Evolutionary conservation across 2,888 invertebrate species (phyloP).

Genomic region (Neria commutata): DNA sequence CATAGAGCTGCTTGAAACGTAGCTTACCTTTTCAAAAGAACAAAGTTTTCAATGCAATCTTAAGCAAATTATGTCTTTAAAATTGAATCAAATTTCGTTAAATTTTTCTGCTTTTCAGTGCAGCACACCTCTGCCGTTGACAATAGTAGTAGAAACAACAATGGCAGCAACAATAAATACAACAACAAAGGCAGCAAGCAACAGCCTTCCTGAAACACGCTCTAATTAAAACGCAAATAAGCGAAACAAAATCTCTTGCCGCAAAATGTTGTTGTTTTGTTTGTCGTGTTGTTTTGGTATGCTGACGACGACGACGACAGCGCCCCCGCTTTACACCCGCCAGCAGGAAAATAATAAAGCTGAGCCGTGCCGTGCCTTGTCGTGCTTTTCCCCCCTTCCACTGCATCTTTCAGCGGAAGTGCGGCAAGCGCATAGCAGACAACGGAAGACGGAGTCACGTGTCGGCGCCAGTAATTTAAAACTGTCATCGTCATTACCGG

Average conservation of each 20-base stretch:
- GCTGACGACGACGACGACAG: too few species aligned
- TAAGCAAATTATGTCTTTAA: too few species aligned
- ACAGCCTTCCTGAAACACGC: background rate
- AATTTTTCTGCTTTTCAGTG: too few species aligned
- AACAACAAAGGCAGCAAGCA: background rate
- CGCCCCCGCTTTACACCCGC: background rate
- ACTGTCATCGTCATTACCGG: conserved; percentile 45
- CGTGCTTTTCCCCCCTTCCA: background rate
- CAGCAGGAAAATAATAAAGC: background rate
- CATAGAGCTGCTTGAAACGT: too few species aligned
- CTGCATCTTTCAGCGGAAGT: too few species aligned
- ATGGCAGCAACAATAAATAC: background rate
- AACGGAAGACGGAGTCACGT: background rate
- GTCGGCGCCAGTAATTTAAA: conserved; percentile 47
- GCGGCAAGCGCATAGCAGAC: background rate
- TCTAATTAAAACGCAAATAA: conserved; percentile 2
- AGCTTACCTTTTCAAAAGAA: too few species aligned
- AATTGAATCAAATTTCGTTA: too few species aligned
- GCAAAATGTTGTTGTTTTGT: background rate
- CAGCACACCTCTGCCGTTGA: background rate
- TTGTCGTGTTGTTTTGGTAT: too few species aligned
- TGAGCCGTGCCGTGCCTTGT: too few species aligned
- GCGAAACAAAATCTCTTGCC: conserved; percentile 1
- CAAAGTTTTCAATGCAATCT: too few species aligned
- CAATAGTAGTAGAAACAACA: too few species aligned